phyloP scores from a whole-genome alignment of 2,888 invertebrate genomes.

The Oscheius myriophilus region DNA sequence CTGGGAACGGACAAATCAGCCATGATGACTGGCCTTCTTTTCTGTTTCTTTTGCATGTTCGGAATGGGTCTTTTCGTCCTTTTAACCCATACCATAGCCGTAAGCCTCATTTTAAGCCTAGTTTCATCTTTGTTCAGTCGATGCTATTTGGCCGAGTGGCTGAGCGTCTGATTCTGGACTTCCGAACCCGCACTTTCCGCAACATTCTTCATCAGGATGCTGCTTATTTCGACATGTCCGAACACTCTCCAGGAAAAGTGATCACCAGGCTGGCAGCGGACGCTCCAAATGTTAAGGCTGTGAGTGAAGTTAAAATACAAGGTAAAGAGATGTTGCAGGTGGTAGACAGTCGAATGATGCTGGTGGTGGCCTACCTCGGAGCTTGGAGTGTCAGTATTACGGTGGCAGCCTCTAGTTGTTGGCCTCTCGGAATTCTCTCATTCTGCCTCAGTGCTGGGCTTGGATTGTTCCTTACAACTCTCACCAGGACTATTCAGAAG shows the following conservation, averaged over 20 bases:
- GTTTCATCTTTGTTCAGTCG: conserved; percentile 31
- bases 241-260: conserved; percentile 57
- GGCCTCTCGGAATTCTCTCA: conserved; percentile 72
- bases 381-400: conserved; percentile 53
- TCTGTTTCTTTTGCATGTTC: conserved; percentile 6
- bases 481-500: conserved; percentile 72
- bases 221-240: conserved; percentile 42
- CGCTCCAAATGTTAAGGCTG: conserved; percentile 72
- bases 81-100: conserved; percentile 8
- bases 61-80: conserved; percentile 12
- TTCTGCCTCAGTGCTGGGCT: conserved; percentile 66
- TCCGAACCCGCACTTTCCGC: conserved; percentile 21
- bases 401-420: conserved; percentile 72
- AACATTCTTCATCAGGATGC: conserved; percentile 39
- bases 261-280: conserved; percentile 71
- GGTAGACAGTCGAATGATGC: conserved; percentile 71
- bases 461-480: conserved; percentile 50
- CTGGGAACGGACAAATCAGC: background rate
- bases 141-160: conserved; percentile 47
- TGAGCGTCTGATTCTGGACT: conserved; percentile 55
- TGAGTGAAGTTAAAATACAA: no score
- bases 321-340: no score
- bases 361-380: conserved; percentile 70
- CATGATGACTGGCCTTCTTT: conserved; percentile 6
- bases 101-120: background rate